Conservation (phyloP, 1,140 invertebrate species). For the Whitmania pigra region DNA sequence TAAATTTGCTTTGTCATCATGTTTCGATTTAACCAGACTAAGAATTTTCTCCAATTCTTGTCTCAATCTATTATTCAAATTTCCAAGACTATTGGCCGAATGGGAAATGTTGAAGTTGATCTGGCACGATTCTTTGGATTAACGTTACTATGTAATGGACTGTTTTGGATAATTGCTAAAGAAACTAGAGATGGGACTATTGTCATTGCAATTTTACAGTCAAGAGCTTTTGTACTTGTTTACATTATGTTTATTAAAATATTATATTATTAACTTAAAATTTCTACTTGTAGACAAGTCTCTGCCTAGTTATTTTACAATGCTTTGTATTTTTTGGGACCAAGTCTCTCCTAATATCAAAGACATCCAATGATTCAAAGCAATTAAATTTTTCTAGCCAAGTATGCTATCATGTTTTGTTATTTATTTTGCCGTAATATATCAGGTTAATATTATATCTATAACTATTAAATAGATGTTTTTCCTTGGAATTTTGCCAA, state of each 20-base stretch:
- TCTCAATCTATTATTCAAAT: neutral
- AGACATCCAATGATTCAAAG: too few species aligned
- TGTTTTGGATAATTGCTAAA: slow-evolving; percentile 10
- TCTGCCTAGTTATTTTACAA: neutral
- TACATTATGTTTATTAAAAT: too few species aligned
- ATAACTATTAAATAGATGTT: slow-evolving; percentile 15
- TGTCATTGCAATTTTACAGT: slow-evolving; percentile 19
- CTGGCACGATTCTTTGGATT: slow-evolving; percentile 16
- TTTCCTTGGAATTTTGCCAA: slow-evolving; percentile 15
- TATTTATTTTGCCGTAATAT: too few species aligned
- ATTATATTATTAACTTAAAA: slow-evolving; percentile 8
- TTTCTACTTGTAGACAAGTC: slow-evolving; percentile 1
- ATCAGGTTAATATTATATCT: too few species aligned
- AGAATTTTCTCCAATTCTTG: too few species aligned
- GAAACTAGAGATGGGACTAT: slow-evolving; percentile 23
- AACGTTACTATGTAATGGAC: slow-evolving; percentile 2
- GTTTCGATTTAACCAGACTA: too few species aligned
- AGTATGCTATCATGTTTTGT: too few species aligned
- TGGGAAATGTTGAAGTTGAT: slow-evolving; percentile 8
- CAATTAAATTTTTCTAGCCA: too few species aligned
- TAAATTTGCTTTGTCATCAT: too few species aligned
- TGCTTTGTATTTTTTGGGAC: too few species aligned
- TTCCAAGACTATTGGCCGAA: slow-evolving; percentile 15
- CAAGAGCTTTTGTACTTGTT: slow-evolving; percentile 20
- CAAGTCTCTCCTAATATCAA: too few species aligned